Evolutionary conservation across 2,888 invertebrate genomes (phyloP), one percentile per base, ranked within the genome.

Genomic region (Tineola bisselliella): DNA sequence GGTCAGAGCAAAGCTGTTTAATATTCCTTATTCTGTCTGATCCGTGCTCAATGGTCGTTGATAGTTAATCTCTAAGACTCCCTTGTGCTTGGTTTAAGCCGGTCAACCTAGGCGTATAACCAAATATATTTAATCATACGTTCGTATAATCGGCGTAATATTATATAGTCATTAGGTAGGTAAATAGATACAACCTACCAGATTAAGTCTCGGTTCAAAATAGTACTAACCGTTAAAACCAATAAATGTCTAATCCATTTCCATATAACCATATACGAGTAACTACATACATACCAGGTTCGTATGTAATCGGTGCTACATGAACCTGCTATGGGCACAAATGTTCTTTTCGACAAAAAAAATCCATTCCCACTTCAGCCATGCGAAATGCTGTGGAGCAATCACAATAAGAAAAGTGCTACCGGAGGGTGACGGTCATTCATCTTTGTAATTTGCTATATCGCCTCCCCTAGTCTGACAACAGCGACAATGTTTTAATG

Each of bases 381-480:
- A 17, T 48, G 17, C 48, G 48, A 48, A 48, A 4, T 48, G 15
- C 48, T 48, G 48, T 8, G 48, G 15, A 48, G 48, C 48, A 48
- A 48, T 48, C 48, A 48, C n/a, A 48, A 48, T 48, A 48, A 48
- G 48, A 48, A 48, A 48, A 48, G 15, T 48, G 17, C 13, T 13
- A 48, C 38, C 15, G 17, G 15, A 13, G 48, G 48, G 48, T 10
- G 15, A 15, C 48, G 48, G 48, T 48, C 48, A 48, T 48, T 48
- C 48, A 48, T 48, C 48, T 48, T 48, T 48, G 15, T 48, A 48
- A 48, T 48, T 48, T n/a, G 48, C 15, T 48, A 48, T 48, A 48
- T 17, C 48, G n/a, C 15, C 48, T 48, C 15, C 48, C 48, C 15
- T n/a, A 17, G 8, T 17, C 15, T 48, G 48, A 10, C 48, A 48